Evolutionary conservation across 2,888 invertebrate species (phyloP).

Genomic region (Drosophila flavopinicola): DNA sequence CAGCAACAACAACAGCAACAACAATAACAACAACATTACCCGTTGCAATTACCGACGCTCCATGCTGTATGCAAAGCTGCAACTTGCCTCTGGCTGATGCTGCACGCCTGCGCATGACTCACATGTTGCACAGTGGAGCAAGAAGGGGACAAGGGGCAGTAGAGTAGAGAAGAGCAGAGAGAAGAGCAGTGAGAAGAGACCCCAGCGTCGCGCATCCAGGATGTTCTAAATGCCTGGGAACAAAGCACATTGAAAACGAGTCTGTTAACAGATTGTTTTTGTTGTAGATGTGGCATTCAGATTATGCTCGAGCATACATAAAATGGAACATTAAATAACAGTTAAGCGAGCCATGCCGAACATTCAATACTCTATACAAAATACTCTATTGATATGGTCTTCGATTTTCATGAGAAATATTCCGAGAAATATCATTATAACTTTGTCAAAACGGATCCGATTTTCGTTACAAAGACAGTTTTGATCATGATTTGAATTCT

Average conservation of each 20-base stretch:
- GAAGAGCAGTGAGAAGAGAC: not conserved
- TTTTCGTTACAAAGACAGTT: not conserved
- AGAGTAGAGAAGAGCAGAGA: no score
- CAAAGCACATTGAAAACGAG: constrained; percentile 45
- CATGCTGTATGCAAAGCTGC: constrained; percentile 30
- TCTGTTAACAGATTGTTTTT: constrained; percentile 27
- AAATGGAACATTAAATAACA: not conserved
- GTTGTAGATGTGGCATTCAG: constrained; percentile 3
- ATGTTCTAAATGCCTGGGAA: constrained; percentile 58
- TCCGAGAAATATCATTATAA: no score
- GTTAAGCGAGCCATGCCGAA: not conserved
- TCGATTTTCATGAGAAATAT: no score
- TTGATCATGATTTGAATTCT: no score
- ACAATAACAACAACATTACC: constrained; percentile 22
- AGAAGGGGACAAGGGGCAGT: no score
- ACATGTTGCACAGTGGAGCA: constrained; percentile 2
- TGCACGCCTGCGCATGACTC: constrained; percentile 49
- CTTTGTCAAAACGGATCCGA: not conserved
- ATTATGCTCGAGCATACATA: constrained; percentile 1
- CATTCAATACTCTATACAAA: not conserved
- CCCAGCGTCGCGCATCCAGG: constrained; percentile 35
- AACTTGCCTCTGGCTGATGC: constrained; percentile 20
- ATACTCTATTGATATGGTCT: no score
- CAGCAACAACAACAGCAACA: constrained; percentile 31
- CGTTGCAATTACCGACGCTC: constrained; percentile 30